These are phyloP conservation scores for Rhaphigaster nebulosa DNA, from an alignment of 2,888 invertebrate species.

Conservation along the genomic window DNA sequence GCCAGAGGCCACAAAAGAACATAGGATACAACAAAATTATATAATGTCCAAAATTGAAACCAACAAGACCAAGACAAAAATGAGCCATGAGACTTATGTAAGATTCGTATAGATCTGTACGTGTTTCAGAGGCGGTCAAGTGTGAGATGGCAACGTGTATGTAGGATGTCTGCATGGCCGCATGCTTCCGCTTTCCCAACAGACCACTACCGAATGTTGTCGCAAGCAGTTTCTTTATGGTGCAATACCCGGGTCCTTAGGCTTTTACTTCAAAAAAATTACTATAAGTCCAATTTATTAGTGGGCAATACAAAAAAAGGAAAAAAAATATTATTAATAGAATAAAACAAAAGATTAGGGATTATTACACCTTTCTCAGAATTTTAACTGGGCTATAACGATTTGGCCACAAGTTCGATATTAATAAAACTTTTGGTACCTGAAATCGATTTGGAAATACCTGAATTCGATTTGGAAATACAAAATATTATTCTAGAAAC, in stretches of 20 bases:
- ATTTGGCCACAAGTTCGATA: no score
- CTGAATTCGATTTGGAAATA: no score
- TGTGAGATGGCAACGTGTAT: constrained; percentile 24
- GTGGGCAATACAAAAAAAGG: background rate
- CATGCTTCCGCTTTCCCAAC: constrained; percentile 46
- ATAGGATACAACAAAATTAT: background rate
- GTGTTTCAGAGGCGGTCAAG: background rate
- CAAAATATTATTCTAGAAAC: no score
- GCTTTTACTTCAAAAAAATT: background rate
- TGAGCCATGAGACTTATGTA: background rate
- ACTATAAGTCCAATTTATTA: background rate
- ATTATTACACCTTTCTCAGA: no score
- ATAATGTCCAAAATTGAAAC: background rate
- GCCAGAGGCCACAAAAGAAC: background rate
- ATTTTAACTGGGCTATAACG: no score
- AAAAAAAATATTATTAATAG: no score
- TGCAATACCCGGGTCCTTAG: background rate
- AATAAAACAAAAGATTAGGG: no score
- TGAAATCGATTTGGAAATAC: no score
- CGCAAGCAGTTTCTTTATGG: background rate
- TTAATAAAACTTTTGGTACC: no score
- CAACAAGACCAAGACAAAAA: background rate
- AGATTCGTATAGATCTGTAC: background rate
- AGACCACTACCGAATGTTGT: background rate
- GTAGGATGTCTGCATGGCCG: constrained; percentile 49